phyloP scores from a whole-genome alignment of 2,113 vertebrate genomes.

The Meles meles region DNA sequence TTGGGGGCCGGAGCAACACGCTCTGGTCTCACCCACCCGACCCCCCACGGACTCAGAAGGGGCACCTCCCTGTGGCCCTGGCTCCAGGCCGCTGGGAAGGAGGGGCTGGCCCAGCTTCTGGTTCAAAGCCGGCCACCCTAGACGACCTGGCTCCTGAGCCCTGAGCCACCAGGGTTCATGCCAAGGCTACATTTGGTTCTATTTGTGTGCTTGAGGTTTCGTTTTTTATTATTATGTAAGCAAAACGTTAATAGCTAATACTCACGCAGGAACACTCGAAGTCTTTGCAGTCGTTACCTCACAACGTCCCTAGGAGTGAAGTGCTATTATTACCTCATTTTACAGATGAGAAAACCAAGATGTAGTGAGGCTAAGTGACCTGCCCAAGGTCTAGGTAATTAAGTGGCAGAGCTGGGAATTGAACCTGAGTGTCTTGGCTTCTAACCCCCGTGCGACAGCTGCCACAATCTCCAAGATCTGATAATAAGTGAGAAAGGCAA shows the following conservation, averaged over 20 bases:
- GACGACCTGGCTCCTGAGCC: background rate
- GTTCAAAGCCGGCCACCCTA: background rate
- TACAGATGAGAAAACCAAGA: slow-evolving; percentile 2
- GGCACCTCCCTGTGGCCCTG: background rate
- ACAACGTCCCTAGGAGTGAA: background rate
- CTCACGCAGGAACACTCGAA: background rate
- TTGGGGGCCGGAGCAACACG: background rate
- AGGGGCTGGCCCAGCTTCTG: background rate
- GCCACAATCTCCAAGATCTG: background rate
- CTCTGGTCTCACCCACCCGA: background rate
- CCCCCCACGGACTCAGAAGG: background rate
- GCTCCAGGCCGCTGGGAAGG: background rate
- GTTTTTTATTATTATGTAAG: background rate
- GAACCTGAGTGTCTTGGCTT: background rate
- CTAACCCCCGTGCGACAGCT: background rate
- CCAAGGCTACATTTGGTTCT: background rate
- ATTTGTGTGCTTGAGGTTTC: background rate
- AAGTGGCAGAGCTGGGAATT: background rate
- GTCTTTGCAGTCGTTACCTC: background rate
- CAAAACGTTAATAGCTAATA: background rate
- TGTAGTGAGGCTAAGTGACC: background rate
- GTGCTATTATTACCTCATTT: background rate
- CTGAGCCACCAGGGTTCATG: background rate
- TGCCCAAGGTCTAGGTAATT: background rate
- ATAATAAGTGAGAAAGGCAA: background rate